phyloP scores from a whole-genome alignment of 2,888 invertebrate species.

The Yponomeuta sedellus region DNA sequence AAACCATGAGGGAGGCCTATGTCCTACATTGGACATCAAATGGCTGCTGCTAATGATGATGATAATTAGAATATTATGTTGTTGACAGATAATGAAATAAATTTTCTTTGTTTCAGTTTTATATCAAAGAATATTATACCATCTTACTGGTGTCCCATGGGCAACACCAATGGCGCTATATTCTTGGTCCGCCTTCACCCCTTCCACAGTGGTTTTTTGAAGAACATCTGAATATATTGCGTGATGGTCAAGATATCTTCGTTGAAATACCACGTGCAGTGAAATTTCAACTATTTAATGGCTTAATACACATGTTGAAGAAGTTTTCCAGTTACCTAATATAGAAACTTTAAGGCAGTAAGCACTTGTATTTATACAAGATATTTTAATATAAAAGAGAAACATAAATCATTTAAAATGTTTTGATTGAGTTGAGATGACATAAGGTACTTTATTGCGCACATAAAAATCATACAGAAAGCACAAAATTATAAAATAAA shows the following conservation, averaged over 20 bases:
- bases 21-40: too few relatives aligned
- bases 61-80: too few relatives aligned
- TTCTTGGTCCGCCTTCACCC: conserved; percentile 31
- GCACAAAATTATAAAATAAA: too few relatives aligned
- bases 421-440: too few relatives aligned
- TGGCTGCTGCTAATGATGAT: too few relatives aligned
- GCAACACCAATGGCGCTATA: conserved; percentile 37
- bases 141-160: conserved; percentile 33
- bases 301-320: conserved; percentile 26
- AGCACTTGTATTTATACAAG: too few relatives aligned
- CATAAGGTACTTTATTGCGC: too few relatives aligned
- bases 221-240: conserved; percentile 22
- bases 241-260: conserved; percentile 21
- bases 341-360: not conserved
- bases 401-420: too few relatives aligned
- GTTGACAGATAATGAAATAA: too few relatives aligned
- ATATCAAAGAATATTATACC: conserved; percentile 38
- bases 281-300: conserved; percentile 31
- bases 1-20: too few relatives aligned
- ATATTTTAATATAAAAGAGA: too few relatives aligned
- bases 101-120: conserved; percentile 34
- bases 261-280: conserved; percentile 35
- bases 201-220: conserved; percentile 48
- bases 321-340: conserved; percentile 24
- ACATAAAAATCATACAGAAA: too few relatives aligned